Conservation (phyloP, 1,140 invertebrate genomes). For the Ostrea denselamellosa region DNA sequence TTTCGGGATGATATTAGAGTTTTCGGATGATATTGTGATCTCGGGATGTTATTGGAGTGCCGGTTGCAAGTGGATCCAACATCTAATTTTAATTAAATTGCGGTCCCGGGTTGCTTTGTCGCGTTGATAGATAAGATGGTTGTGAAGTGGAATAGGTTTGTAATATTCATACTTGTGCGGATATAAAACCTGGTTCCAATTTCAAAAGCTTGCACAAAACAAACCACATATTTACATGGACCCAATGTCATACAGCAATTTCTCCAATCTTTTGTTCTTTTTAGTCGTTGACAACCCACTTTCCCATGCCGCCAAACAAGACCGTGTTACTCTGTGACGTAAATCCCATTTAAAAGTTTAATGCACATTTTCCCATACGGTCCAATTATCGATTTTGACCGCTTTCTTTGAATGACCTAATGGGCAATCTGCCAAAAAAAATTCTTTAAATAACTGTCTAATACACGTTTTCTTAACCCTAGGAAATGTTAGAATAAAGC, state of each 20-base stretch:
- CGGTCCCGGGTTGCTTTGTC: too few species aligned
- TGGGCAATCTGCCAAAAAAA: constrained; percentile 1
- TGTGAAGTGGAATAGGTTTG: too few species aligned
- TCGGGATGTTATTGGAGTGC: too few species aligned
- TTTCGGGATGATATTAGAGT: too few species aligned
- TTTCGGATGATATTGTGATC: too few species aligned
- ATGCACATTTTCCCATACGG: background rate
- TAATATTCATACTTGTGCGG: too few species aligned
- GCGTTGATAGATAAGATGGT: too few species aligned
- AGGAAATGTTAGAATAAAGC: background rate
- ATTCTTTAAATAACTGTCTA: background rate
- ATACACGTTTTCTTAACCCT: background rate
- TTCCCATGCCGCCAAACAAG: constrained; percentile 30
- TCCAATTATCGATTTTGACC: constrained; percentile 16
- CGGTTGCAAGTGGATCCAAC: too few species aligned
- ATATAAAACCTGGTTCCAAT: too few species aligned
- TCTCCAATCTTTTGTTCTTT: background rate
- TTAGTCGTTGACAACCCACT: constrained; percentile 2
- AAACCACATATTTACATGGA: background rate
- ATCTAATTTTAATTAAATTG: too few species aligned
- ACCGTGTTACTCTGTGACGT: background rate
- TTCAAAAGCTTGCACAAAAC: too few species aligned
- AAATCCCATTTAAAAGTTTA: background rate
- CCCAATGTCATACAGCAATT: background rate
- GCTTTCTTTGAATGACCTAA: background rate